Evolutionary conservation across 2,113 vertebrate genomes (phyloP), one percentile per base, ranked within the genome.

Genomic region (Corydoras maculifer): DNA sequence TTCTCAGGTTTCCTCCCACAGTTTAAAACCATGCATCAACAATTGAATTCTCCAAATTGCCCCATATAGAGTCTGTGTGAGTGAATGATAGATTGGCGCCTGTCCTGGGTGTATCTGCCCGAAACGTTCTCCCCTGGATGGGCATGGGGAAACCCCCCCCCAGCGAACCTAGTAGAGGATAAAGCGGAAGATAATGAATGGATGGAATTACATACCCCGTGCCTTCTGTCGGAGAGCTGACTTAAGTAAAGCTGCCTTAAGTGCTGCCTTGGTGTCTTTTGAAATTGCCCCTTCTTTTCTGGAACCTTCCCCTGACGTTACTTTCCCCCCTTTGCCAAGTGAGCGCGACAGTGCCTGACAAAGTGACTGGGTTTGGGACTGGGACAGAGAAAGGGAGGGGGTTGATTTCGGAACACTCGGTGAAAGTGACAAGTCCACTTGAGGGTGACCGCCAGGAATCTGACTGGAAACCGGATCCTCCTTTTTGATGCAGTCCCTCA

Each of bases 221-320:
- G 89, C 87, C 74, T 88, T 93, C 78, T 96, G 93, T 79, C 93
- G 87, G 75, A 93, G 83, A n/a, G 91, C 90, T 0, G 94, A 94
- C 78, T 96, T 96, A 8, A 94, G 85, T 74, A 98, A 81, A 4
- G 91, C 92, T 0, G 94, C 94, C 79, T 93, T 97, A 3, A 98
- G 94, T 1, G 96, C 95, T 0, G 92, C 91, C 80, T 98, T 98
- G 49, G 96, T 96, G 70, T 95, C 93, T 4, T 96, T 92, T 0
- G 96, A 98, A 83, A 98, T 98, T 18, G 93, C 91, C 0, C 94
- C 94, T 3, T 96, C 95, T 68, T 87, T 90, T 70, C 93, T 91
- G 2, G 89, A 84, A 0, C 83, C 85, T 7, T 87, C 91, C 12
- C 85, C 87, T 0, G 69, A 79, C n/a, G 78, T 65, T 32, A 70